Conservation (phyloP, 2,888 invertebrate species). For the Geophilus truncorum region DNA sequence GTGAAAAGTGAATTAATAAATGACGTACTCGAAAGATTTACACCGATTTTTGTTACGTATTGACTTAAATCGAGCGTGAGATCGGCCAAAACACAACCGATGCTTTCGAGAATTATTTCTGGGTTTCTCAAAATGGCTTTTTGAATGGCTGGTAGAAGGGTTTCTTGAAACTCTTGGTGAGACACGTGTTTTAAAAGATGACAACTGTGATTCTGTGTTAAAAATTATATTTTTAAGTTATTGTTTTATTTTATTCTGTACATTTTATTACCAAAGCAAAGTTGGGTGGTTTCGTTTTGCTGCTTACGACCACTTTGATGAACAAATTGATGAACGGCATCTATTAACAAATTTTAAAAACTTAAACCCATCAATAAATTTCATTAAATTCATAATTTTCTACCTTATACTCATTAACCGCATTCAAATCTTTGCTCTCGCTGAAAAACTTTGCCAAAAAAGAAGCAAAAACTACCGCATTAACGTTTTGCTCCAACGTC, state of each 20-base stretch:
- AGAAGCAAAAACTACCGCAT: constrained; percentile 61
- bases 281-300: constrained; percentile 67
- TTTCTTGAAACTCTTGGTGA: constrained; percentile 64
- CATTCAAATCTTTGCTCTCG: constrained; percentile 51
- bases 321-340: constrained; percentile 58
- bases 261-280: constrained; percentile 50
- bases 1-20: too few relatives aligned
- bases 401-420: constrained; percentile 58
- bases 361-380: neutral
- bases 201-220: constrained; percentile 55
- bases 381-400: constrained; percentile 33
- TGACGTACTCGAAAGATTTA: constrained; percentile 66
- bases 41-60: constrained; percentile 71
- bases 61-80: constrained; percentile 70
- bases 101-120: constrained; percentile 75
- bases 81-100: constrained; percentile 68
- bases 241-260: neutral
- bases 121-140: constrained; percentile 90
- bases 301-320: constrained; percentile 69
- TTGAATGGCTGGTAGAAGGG: constrained; percentile 75
- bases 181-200: constrained; percentile 61
- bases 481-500: constrained; percentile 54
- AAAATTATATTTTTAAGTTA: neutral
- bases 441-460: constrained; percentile 59
- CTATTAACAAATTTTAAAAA: constrained; percentile 34